Percentiles rank a stretch among this genome's conserved stretches.
phyloP scores from a whole-genome alignment of 2,113 vertebrate genomes.

The Hippocampus barbouri region DNA sequence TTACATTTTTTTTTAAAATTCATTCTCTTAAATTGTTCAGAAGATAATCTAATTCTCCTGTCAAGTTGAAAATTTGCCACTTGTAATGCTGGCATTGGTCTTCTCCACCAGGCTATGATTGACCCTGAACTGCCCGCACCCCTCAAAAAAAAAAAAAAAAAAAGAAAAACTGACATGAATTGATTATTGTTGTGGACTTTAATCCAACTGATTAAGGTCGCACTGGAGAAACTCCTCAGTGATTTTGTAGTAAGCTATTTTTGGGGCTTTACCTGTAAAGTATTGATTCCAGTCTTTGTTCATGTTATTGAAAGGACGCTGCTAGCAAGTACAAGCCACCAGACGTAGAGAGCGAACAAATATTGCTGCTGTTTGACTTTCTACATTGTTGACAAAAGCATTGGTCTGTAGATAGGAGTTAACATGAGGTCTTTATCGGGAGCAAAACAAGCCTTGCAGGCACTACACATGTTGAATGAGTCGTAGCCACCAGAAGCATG shows the following conservation, averaged over 20 bases:
- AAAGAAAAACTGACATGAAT: too few relatives aligned
- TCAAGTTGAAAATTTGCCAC: too few relatives aligned
- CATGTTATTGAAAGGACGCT: conserved; percentile 1
- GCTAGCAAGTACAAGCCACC: background rate
- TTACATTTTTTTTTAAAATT: background rate
- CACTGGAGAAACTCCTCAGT: background rate
- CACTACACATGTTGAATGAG: conserved; percentile 12
- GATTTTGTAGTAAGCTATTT: conserved; percentile 1
- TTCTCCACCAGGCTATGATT: too few relatives aligned
- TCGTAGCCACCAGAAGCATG: conserved; percentile 3
- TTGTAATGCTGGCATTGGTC: too few relatives aligned
- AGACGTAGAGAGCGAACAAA: conserved; percentile 21
- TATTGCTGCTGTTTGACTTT: conserved; percentile 36
- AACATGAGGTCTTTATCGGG: conserved; percentile 24
- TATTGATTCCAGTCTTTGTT: conserved; percentile 3
- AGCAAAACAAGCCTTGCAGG: conserved; percentile 34
- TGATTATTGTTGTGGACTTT: background rate
- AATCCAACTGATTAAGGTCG: background rate
- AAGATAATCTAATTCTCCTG: too few relatives aligned
- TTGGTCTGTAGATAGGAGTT: conserved; percentile 33
- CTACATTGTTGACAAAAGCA: conserved; percentile 35
- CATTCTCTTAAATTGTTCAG: too few relatives aligned
- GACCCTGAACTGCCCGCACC: too few relatives aligned
- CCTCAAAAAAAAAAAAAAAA: too few relatives aligned
- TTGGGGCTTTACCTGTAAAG: background rate